These are phyloP conservation scores for Heliothis virescens DNA, from an alignment of 1,140 invertebrate genomes.

Conservation along the genomic window DNA sequence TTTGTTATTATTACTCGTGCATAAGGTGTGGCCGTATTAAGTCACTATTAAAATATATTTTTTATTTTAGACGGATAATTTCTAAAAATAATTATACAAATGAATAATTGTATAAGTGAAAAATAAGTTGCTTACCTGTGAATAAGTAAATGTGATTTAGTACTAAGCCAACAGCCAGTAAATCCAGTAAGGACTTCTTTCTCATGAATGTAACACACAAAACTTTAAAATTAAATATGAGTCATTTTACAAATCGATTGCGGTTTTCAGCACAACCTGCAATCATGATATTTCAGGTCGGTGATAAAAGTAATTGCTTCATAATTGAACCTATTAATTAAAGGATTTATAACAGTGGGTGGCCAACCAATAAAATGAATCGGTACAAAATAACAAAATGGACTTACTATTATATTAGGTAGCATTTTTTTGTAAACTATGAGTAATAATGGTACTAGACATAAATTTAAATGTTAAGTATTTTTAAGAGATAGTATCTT, in stretches of 20 bases:
- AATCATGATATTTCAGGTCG: conserved; percentile 26
- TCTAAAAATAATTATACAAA: too few relatives aligned
- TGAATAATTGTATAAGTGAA: too few relatives aligned
- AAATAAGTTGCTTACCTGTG: too few relatives aligned
- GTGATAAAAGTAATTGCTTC: conserved; percentile 37
- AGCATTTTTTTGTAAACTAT: conserved; percentile 3
- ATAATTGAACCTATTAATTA: conserved; percentile 28
- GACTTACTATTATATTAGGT: neutral
- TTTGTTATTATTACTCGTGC: too few relatives aligned
- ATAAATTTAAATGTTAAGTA: too few relatives aligned
- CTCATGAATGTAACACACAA: neutral
- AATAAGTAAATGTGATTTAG: too few relatives aligned
- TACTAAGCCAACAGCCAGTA: too few relatives aligned
- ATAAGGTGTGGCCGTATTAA: too few relatives aligned
- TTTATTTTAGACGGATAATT: too few relatives aligned
- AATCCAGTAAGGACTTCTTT: neutral
- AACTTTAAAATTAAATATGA: conserved; percentile 19
- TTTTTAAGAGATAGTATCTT: too few relatives aligned
- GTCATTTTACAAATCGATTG: conserved; percentile 29
- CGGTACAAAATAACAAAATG: conserved; percentile 12
- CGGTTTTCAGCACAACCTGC: conserved; percentile 28
- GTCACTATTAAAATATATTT: too few relatives aligned
- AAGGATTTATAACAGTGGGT: conserved; percentile 32
- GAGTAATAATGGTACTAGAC: neutral
- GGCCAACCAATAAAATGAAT: conserved; percentile 23